phyloP scores from a whole-genome alignment of 2,113 vertebrate species.

The Zapornia atra region DNA sequence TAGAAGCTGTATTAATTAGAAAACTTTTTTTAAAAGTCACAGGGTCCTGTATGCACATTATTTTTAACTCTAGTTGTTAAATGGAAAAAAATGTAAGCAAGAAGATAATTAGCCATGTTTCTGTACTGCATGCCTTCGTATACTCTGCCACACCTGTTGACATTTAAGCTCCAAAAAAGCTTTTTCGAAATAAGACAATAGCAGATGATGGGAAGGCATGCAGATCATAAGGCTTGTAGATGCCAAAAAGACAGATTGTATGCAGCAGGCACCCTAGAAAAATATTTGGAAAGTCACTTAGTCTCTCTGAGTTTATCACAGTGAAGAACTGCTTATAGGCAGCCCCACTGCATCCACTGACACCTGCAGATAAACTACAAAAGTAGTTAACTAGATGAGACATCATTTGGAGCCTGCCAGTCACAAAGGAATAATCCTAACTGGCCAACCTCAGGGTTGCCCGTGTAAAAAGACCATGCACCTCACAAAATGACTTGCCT shows the following conservation, averaged over 20 bases:
- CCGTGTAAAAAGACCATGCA: background rate
- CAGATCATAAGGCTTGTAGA: background rate
- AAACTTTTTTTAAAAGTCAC: background rate
- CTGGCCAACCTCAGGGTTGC: background rate
- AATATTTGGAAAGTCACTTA: slow-evolving; percentile 23
- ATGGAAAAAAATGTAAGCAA: background rate
- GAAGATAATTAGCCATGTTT: slow-evolving; percentile 43
- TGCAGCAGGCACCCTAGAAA: slow-evolving; percentile 39
- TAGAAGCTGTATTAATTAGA: slow-evolving; percentile 23
- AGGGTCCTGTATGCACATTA: background rate
- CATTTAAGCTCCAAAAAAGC: slow-evolving; percentile 47
- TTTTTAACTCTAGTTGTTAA: slow-evolving; percentile 44
- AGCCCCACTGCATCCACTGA: background rate
- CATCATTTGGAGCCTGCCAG: background rate
- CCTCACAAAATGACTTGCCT: background rate
- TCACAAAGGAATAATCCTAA: background rate
- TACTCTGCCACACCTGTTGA: slow-evolving; percentile 27
- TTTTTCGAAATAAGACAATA: slow-evolving; percentile 28
- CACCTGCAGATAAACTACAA: slow-evolving; percentile 10
- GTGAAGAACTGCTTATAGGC: slow-evolving; percentile 5
- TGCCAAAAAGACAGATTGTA: slow-evolving; percentile 45
- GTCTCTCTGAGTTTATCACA: slow-evolving; percentile 33
- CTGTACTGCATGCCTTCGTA: background rate
- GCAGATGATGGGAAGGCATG: slow-evolving; percentile 7
- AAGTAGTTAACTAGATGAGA: background rate